Evolutionary conservation across 2,797 vertebrate genomes (phyloP).

Genomic region (Orestias chungarensis): DNA sequence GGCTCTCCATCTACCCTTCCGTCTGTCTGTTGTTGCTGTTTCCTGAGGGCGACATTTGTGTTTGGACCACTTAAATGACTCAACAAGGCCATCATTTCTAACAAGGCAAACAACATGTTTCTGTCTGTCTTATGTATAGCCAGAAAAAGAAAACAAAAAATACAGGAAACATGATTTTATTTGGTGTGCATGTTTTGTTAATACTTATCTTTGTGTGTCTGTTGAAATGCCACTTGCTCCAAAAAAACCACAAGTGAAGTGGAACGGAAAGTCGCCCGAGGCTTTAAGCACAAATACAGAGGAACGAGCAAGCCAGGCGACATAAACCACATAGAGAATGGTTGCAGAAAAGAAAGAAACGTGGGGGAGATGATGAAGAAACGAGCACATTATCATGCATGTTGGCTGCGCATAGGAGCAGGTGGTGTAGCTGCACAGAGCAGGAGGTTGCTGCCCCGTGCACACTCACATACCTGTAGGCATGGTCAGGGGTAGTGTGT

Average conservation of each 20-base stretch:
- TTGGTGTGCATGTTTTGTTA: conserved; percentile 16
- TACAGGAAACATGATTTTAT: conserved; percentile 44
- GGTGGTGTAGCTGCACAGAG: conserved; percentile 53
- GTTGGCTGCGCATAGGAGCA: conserved; percentile 28
- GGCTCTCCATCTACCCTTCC: conserved; percentile 28
- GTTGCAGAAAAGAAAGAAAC: conserved; percentile 14
- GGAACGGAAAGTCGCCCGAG: conserved; percentile 71
- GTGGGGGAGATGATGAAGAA: conserved; percentile 30
- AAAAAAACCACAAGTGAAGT: conserved; percentile 65
- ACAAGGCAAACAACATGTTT: conserved; percentile 39
- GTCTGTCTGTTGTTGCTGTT: conserved; percentile 50
- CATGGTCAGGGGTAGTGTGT: conserved; percentile 53
- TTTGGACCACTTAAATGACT: conserved; percentile 55
- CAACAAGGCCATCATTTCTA: conserved; percentile 48
- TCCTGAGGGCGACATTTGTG: conserved; percentile 55
- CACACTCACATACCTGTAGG: conserved; percentile 37
- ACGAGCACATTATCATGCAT: conserved; percentile 5
- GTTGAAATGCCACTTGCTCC: conserved; percentile 65
- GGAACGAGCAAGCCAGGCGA: conserved; percentile 39
- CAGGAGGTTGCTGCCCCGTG: conserved; percentile 20
- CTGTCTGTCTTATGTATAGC: conserved; percentile 32
- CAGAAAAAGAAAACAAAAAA: conserved; percentile 45
- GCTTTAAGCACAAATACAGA: conserved; percentile 38
- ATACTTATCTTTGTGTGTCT: conserved; percentile 12
- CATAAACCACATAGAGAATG: conserved; percentile 30